Conservation (phyloP, 2,113 vertebrate species). For the Sterrhoptilus dennistouni region DNA sequence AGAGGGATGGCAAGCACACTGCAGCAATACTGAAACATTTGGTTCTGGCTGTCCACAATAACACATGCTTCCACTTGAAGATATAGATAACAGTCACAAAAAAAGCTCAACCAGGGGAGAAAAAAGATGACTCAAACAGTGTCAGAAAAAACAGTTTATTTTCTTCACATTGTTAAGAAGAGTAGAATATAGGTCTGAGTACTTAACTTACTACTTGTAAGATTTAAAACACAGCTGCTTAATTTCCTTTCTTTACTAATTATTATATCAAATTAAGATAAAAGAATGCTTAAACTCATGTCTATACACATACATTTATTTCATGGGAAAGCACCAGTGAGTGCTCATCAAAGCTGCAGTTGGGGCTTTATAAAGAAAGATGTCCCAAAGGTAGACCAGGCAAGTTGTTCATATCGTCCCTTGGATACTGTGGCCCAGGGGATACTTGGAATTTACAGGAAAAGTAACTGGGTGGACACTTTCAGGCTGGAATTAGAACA, state of each 20-base stretch:
- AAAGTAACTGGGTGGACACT: not conserved
- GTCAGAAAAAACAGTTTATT: not conserved
- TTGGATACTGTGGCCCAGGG: not conserved
- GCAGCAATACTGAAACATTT: slow-evolving; percentile 17
- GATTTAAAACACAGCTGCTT: not conserved
- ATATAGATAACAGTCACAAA: not conserved
- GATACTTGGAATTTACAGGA: not conserved
- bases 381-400: not conserved
- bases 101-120: not conserved
- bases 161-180: not conserved
- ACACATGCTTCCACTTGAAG: not conserved
- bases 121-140: not conserved
- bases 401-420: not conserved
- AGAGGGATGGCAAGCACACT: not conserved
- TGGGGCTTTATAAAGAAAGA: not conserved
- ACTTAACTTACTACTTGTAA: not conserved
- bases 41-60: not conserved
- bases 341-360: not conserved
- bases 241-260: not conserved
- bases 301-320: not conserved
- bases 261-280: not conserved
- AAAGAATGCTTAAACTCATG: not conserved
- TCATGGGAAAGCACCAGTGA: not conserved
- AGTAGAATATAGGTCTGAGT: not conserved
- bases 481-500: not conserved